A percentile compares a stretch with the other conserved stretches of the same genome.
Evolutionary conservation across 2,113 vertebrate genomes (phyloP).

Genomic region (Hymenochirus boettgeri): DNA sequence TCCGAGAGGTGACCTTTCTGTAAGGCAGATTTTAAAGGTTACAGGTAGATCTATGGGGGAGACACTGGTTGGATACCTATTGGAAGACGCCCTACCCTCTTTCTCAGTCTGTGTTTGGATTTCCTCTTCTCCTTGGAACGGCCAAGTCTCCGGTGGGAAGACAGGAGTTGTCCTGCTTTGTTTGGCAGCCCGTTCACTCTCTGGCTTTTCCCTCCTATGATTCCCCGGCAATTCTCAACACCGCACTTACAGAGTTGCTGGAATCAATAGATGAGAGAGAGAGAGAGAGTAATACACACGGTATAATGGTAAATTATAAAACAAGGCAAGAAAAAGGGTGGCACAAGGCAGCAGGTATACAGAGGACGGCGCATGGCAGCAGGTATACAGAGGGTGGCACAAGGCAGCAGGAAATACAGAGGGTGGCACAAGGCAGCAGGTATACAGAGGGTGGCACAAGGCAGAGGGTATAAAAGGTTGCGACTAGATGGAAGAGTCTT

Average conservation of each 20-base stretch:
- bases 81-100: slow-evolving; percentile 66
- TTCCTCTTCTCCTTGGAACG: slow-evolving; percentile 94
- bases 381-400: too few species aligned
- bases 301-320: too few species aligned
- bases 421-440: too few species aligned
- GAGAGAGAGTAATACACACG: neutral
- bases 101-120: slow-evolving; percentile 96
- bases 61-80: too few species aligned
- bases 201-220: slow-evolving; percentile 96
- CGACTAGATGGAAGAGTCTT: too few species aligned
- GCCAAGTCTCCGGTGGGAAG: slow-evolving; percentile 72
- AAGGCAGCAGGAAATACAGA: too few species aligned
- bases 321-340: too few species aligned
- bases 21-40: slow-evolving; percentile 48
- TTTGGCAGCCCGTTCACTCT: slow-evolving; percentile 81
- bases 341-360: too few species aligned
- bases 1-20: slow-evolving; percentile 72
- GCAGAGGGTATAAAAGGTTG: too few species aligned
- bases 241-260: slow-evolving; percentile 95
- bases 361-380: too few species aligned
- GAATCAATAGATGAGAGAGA: neutral
- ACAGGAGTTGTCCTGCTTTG: slow-evolving; percentile 65
- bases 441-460: too few species aligned
- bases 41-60: too few species aligned
- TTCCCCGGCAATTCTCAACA: slow-evolving; percentile 92